Percentiles rank a stretch among this genome's conserved stretches.
Conservation (phyloP, 1,140 invertebrate species). For the Drosophila hydei region DNA sequence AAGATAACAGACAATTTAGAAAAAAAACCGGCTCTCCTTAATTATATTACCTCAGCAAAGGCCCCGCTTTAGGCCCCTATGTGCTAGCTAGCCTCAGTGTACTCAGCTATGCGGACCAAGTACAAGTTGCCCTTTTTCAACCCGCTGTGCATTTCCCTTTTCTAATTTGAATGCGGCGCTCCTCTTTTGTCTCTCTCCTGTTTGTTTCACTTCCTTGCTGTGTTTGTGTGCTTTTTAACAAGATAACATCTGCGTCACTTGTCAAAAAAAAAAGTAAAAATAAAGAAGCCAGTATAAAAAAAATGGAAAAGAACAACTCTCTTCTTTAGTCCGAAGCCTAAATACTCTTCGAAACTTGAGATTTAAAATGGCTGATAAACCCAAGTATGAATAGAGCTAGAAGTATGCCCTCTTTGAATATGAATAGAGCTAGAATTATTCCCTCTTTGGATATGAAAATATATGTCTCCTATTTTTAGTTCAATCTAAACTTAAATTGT, state of each 20-base stretch:
- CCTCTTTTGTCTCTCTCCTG: conserved; percentile 36
- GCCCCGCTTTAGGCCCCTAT: conserved; percentile 8
- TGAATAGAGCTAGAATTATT: too few relatives aligned
- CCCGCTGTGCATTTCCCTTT: conserved; percentile 60
- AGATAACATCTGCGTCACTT: conserved; percentile 70
- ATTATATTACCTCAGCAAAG: conserved; percentile 54
- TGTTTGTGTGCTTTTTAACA: conserved; percentile 67
- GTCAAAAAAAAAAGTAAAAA: conserved; percentile 47
- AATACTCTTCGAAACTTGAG: too few relatives aligned
- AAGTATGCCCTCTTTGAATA: too few relatives aligned
- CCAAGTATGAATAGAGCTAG: too few relatives aligned
- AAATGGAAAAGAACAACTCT: background rate
- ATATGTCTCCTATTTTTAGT: too few relatives aligned
- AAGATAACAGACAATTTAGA: conserved; percentile 72
- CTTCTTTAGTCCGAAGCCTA: background rate
- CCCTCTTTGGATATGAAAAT: too few relatives aligned
- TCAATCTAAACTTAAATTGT: too few relatives aligned
- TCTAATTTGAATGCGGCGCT: conserved; percentile 60
- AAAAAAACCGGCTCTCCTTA: conserved; percentile 54
- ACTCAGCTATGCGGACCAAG: conserved; percentile 32
- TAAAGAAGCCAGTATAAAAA: background rate
- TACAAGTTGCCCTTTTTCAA: conserved; percentile 41
- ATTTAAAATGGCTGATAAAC: too few relatives aligned
- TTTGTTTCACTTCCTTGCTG: conserved; percentile 48
- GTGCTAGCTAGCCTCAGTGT: conserved; percentile 16